phyloP scores from a whole-genome alignment of 2,888 invertebrate genomes.

The Automeris io region DNA sequence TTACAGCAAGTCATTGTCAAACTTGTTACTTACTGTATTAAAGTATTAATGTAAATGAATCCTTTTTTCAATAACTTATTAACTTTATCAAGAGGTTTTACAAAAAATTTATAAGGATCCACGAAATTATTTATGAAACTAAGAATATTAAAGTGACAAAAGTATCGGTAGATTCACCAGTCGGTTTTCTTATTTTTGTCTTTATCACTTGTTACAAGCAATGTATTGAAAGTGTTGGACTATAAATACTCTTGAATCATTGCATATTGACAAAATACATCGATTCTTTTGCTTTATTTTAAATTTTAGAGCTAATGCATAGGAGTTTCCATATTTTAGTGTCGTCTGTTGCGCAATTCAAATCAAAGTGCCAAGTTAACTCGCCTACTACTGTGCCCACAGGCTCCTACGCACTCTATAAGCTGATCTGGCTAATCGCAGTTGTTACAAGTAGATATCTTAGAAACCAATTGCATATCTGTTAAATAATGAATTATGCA shows the following conservation, averaged over 20 bases:
- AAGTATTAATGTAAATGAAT: no score
- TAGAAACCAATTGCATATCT: conserved; percentile 17
- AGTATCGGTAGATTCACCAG: no score
- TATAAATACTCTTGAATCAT: neutral
- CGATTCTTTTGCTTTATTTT: neutral
- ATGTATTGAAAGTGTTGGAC: neutral
- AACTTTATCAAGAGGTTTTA: no score
- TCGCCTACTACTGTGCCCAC: conserved; percentile 55
- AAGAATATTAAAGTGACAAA: no score
- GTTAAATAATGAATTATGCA: conserved; percentile 17
- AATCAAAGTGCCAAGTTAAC: conserved; percentile 51
- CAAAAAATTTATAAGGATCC: no score
- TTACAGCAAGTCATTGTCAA: no score
- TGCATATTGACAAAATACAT: neutral
- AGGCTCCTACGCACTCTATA: conserved; percentile 47
- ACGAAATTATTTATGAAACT: no score
- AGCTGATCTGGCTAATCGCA: conserved; percentile 24
- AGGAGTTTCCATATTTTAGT: neutral
- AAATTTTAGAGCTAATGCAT: neutral
- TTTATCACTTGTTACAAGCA: no score
- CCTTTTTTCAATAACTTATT: no score
- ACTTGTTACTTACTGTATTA: no score
- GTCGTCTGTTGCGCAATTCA: conserved; percentile 46
- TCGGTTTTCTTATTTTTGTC: no score
- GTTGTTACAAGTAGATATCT: conserved; percentile 22